phyloP scores from a whole-genome alignment of 2,797 vertebrate species.

The Enteromius viviparus region DNA sequence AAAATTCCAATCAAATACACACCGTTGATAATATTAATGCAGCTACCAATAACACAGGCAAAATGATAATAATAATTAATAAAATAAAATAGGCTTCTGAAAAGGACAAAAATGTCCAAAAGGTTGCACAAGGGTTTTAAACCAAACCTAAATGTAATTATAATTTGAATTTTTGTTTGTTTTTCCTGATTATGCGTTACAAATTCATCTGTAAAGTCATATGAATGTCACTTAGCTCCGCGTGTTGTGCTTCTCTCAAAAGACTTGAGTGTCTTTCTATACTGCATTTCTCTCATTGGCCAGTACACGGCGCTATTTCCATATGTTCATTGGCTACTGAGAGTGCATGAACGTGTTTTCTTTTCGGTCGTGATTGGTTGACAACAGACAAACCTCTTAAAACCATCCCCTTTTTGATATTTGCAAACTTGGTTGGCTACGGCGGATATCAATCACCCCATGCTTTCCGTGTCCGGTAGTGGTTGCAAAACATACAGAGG shows the following conservation, averaged over 20 bases:
- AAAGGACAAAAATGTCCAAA: too few species aligned
- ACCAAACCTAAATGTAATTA: not conserved
- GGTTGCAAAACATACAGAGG: slow-evolving; percentile 64
- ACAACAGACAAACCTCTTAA: not conserved
- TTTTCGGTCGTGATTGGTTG: slow-evolving; percentile 57
- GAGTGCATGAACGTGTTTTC: not conserved
- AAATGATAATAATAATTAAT: too few species aligned
- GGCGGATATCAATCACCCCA: slow-evolving; percentile 24
- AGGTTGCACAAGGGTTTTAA: too few species aligned
- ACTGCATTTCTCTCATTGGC: not conserved
- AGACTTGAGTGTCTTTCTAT: not conserved
- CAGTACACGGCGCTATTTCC: not conserved
- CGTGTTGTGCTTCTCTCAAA: not conserved
- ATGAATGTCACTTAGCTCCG: slow-evolving; percentile 1
- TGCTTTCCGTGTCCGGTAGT: slow-evolving; percentile 66
- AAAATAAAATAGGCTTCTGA: too few species aligned
- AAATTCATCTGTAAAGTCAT: not conserved
- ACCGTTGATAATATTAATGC: too few species aligned
- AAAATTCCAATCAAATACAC: too few species aligned
- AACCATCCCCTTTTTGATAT: not conserved
- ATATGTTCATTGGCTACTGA: slow-evolving; percentile 43
- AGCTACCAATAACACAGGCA: too few species aligned
- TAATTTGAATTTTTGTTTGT: not conserved
- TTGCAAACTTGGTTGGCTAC: slow-evolving; percentile 58
- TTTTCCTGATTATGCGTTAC: too few species aligned